Percentiles rank a stretch among this genome's conserved stretches.
These are phyloP conservation scores for Maconellicoccus hirsutus DNA, from an alignment of 1,140 invertebrate genomes.

Conservation along the genomic window DNA sequence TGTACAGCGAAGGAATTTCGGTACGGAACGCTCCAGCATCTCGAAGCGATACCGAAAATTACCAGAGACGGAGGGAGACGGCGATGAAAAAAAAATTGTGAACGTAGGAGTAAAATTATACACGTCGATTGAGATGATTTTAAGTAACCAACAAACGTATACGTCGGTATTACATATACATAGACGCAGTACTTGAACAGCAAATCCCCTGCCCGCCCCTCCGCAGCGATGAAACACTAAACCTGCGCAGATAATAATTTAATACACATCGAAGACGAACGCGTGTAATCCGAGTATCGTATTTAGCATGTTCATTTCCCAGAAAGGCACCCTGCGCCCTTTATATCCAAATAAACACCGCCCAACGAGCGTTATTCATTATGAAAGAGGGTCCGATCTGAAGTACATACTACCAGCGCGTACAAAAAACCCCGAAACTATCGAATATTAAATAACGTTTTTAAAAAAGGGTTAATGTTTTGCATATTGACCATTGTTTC, in stretches of 20 bases:
- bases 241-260: neutral
- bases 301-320: neutral
- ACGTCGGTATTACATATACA: too few relatives aligned
- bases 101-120: too few relatives aligned
- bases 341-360: neutral
- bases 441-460: conserved; percentile 2
- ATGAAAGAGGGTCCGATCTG: neutral
- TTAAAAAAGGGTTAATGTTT: neutral
- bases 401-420: neutral
- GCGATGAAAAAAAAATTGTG: too few relatives aligned
- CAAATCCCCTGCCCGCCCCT: neutral
- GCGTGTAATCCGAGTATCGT: neutral
- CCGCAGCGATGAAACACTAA: too few relatives aligned
- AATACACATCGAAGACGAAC: too few relatives aligned
- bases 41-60: too few relatives aligned
- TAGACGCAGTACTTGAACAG: too few relatives aligned
- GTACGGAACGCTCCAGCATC: too few relatives aligned
- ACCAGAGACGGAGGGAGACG: too few relatives aligned
- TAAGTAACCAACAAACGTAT: too few relatives aligned
- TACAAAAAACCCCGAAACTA: neutral
- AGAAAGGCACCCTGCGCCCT: neutral
- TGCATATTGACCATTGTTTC: conserved; percentile 8
- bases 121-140: too few relatives aligned
- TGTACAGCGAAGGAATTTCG: too few relatives aligned
- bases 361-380: neutral